Conservation (phyloP, 2,113 vertebrate genomes). For the Lates calcarifer region DNA sequence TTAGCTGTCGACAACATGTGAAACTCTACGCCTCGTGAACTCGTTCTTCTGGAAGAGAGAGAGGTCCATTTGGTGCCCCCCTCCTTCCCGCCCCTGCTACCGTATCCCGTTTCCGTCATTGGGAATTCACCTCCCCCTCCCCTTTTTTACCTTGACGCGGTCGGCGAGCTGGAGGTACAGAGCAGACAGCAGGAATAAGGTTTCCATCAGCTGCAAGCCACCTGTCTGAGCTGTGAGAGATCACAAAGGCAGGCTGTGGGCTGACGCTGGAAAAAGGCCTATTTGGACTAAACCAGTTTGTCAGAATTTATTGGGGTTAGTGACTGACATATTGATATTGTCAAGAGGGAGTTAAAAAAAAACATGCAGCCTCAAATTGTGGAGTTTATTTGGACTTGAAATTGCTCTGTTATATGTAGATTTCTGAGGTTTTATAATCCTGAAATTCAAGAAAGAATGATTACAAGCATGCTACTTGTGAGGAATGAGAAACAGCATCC, state of each 20-base stretch:
- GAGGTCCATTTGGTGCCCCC: constrained; percentile 54
- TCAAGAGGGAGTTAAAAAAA: constrained; percentile 3
- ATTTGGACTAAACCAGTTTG: constrained; percentile 22
- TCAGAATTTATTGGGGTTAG: constrained; percentile 20
- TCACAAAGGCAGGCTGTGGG: constrained; percentile 11
- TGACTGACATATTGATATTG: constrained; percentile 17
- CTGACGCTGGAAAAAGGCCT: constrained; percentile 33
- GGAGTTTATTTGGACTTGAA: constrained; percentile 4
- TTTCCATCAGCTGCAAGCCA: constrained; percentile 73
- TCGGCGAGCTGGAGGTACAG: constrained; percentile 43
- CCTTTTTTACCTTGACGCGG: constrained; percentile 52
- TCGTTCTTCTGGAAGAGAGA: constrained; percentile 50
- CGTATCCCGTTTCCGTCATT: constrained; percentile 59
- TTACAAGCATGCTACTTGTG: neutral
- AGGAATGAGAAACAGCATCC: neutral
- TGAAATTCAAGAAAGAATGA: neutral
- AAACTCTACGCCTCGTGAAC: constrained; percentile 67
- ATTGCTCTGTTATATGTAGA: neutral
- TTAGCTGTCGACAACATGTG: constrained; percentile 71
- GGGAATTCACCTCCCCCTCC: constrained; percentile 62
- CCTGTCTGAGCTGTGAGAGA: constrained; percentile 51
- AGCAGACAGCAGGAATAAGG: constrained; percentile 58
- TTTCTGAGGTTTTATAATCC: neutral
- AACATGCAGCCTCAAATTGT: neutral
- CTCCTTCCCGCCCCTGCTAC: too few species aligned